Conservation (phyloP, 2,888 invertebrate species). For the Drosophila colorata region DNA sequence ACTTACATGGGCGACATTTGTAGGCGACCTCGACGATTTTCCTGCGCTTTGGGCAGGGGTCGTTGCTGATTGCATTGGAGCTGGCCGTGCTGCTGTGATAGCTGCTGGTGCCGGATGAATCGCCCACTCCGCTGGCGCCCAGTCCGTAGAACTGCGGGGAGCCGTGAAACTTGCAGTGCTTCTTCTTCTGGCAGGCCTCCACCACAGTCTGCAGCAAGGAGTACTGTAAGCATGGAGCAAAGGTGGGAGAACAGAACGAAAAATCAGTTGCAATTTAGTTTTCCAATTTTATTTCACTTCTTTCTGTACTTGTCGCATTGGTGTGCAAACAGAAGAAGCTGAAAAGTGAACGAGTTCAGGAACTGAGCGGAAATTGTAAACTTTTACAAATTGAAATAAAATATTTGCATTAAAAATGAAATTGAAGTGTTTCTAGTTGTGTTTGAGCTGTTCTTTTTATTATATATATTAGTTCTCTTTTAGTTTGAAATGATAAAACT, state of each 20-base stretch:
- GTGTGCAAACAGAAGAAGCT: conserved; percentile 51
- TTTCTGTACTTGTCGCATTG: conserved; percentile 22
- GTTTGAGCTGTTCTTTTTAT: conserved; percentile 15
- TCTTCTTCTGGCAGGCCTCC: conserved; percentile 96
- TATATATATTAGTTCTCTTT: background rate
- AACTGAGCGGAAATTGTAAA: conserved; percentile 59
- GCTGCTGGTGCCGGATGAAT: conserved; percentile 83
- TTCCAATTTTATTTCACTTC: conserved; percentile 36
- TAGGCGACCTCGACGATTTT: conserved; percentile 98
- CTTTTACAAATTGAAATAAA: conserved; percentile 71
- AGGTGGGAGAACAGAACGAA: conserved; percentile 24
- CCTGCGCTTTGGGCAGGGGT: conserved; percentile 96
- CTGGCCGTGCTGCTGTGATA: conserved; percentile 84
- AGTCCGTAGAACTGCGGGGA: conserved; percentile 94
- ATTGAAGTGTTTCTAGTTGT: conserved; percentile 57
- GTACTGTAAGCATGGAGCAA: conserved; percentile 87
- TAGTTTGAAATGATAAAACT: conserved; percentile 3
- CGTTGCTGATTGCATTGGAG: conserved; percentile 79
- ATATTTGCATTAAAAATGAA: conserved; percentile 69
- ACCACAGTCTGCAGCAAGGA: conserved; percentile 97
- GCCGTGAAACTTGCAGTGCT: conserved; percentile 95
- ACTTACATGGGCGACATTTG: conserved; percentile 98
- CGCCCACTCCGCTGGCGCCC: conserved; percentile 86
- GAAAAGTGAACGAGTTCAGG: conserved; percentile 59
- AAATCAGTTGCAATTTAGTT: conserved; percentile 62